Conservation (phyloP, 2,113 vertebrate species). For the Aleadryas rufinucha region DNA sequence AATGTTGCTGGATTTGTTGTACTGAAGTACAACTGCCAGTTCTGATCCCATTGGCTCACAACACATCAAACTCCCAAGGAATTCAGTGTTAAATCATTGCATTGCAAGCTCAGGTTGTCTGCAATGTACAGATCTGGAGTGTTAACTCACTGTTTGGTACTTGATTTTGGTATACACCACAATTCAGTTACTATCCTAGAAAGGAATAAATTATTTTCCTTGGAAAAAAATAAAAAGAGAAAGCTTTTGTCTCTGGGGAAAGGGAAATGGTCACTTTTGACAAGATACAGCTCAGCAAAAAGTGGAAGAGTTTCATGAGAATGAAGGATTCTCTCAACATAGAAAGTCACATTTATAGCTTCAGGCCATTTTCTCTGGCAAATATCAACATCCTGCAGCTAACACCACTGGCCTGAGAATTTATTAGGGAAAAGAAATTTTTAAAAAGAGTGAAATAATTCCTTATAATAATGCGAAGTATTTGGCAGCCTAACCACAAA, state of each 20-base stretch:
- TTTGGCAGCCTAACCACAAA: neutral
- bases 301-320: neutral
- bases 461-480: neutral
- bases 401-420: neutral
- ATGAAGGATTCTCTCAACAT: neutral
- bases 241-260: neutral
- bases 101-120: neutral
- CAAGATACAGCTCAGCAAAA: neutral
- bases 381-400: neutral
- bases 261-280: neutral
- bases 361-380: neutral
- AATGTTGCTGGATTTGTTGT: neutral
- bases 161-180: neutral
- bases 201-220: neutral
- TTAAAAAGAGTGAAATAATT: neutral
- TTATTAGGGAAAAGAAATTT: neutral
- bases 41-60: neutral
- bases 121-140: neutral
- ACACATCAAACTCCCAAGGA: neutral
- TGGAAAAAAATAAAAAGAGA: rapidly evolving
- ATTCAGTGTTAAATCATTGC: neutral
- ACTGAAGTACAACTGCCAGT: neutral
- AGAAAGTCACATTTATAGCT: neutral
- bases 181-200: neutral
- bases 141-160: neutral